Base-by-base conservation (phyloP, 2,888 invertebrate species). In the Drepana falcataria region DNA sequence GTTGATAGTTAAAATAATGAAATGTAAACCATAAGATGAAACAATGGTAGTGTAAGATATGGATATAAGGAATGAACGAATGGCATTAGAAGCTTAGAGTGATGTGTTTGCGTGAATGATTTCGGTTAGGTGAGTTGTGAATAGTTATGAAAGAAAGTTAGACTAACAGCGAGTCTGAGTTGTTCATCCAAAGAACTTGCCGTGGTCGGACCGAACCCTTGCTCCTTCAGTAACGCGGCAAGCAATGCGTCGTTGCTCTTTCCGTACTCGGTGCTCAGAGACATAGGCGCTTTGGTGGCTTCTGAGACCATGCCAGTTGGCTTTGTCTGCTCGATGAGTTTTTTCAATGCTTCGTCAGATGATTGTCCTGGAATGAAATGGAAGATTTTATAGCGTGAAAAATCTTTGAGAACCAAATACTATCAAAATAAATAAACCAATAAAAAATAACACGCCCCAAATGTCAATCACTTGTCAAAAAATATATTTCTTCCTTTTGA, bases 131-230 rank as follows among this genome's bases (percentile, higher is more conserved):
- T 48, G 55, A 59, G 60, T 56, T 58, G 59, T 53, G 51, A 58
- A 63, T 57, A 47, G 56, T 57, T 58, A 61, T 61, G 51, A 55
- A 54, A 64, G 69, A 73, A 73, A 68, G 65, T 67, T 59, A 65
- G 65, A 91, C 92, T 91, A 81, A 93, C 93, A 76, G 92, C 87
- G 57, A 91, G 86, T 76, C 91, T 87, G 55, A 93, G 81, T 82
- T 93, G 93, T 68, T 93, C 92, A 68, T 92, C 91, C 71, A 93
- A 81, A 55, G 91, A 88, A 82, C 92, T 93, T 65, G 94, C 94
- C 59, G 94, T 94, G n/a, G 93, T 91, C 2, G 95, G 95, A 56
- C 93, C 94, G 65, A 95, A 94, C 48, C 95, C 95, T 73, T 94
- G 93, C 68, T 94, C 93, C 81, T 95, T 95, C 52, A 95, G 83